phyloP scores from a whole-genome alignment of 1,140 invertebrate species.

The Myzus persicae region DNA sequence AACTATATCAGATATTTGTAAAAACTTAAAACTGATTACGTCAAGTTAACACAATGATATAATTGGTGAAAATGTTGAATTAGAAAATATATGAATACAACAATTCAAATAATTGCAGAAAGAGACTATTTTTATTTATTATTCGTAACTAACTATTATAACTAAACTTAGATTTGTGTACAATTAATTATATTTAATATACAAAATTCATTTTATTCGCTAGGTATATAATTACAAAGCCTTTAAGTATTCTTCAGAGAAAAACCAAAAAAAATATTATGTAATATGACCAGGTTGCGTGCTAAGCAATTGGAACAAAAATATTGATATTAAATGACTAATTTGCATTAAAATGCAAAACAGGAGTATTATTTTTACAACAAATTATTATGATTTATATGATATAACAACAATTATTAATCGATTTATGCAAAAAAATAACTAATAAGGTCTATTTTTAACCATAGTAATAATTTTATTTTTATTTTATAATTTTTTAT shows the following conservation, averaged over 20 bases:
- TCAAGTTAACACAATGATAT: neutral
- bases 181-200: neutral
- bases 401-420: neutral
- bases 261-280: neutral
- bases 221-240: conserved; percentile 7
- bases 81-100: no score
- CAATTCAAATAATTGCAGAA: neutral
- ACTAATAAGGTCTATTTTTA: neutral
- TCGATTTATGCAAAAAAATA: neutral
- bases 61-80: neutral
- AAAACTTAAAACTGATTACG: no score
- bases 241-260: neutral
- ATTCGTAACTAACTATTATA: neutral
- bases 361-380: neutral
- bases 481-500: no score
- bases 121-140: neutral
- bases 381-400: neutral
- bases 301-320: neutral
- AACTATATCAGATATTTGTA: no score
- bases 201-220: neutral
- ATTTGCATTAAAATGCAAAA: neutral
- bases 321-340: neutral
- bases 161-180: neutral
- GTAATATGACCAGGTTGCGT: neutral
- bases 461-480: no score